Evolutionary conservation across 2,797 vertebrate genomes (phyloP), one percentile per base, ranked within the genome.

Genomic region (Danio jaintianensis): DNA sequence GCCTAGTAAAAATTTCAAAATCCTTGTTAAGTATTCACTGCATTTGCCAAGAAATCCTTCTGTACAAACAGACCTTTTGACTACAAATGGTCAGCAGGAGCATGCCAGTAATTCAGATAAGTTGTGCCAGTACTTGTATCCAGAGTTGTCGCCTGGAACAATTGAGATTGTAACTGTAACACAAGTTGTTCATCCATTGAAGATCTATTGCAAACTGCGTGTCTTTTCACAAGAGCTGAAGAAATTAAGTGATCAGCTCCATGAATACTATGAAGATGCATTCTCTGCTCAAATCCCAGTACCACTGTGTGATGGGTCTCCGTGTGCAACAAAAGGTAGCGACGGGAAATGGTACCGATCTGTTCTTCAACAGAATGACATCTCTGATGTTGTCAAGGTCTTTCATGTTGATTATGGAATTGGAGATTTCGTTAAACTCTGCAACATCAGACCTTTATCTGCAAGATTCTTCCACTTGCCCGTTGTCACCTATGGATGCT

Each of bases 341-440:
- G 95, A 97, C 61, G 95, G 96, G 11, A 94, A 11, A n/a, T 99
- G 97, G 97, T 95, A 95, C 89, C 91, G 94, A 83, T 85, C 93
- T 79, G 83, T 94, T 80, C 79, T 95, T 11, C 93, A 94, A 76
- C 92, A 94, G 74, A 78, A 83, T 69, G 67, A 86, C 6, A 15
- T 53, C 42, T 84, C 63, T 0, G 83, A 87, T 36, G 55, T 79
- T 64, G 94, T 94, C 4, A 87, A 94, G 7, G 96, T 97, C 22
- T 84, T 95, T 50, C 94, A 95, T 38, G 95, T 98, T 1, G 97
- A 98, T 84, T 93, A 92, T 7, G 97, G 97, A 53, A 93, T 91
- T 84, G 93, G 91, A 48, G 96, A 97, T 62, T 69, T 92, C 0
- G 92, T 97, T 47, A 89, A 88, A 0, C 82, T 88, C 16, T 83